phyloP scores from a whole-genome alignment of 30 jellyfish, hydroid and myxozoan genomes.

The Hydractinia symbiolongicarpus region DNA sequence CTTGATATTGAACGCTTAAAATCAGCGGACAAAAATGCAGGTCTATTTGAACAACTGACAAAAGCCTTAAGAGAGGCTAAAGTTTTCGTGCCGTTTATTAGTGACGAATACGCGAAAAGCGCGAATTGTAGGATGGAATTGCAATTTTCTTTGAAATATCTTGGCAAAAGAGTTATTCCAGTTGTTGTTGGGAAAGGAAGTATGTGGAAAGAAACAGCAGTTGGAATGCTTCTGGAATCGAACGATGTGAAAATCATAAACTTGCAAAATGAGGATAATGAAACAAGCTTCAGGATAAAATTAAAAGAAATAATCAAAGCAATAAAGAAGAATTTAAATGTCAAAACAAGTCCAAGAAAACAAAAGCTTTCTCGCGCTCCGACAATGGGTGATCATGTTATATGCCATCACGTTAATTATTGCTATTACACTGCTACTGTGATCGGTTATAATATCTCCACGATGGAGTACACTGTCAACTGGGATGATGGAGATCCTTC shows the following conservation, averaged over 20 bases:
- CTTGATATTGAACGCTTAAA: constrained; percentile 54
- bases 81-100: constrained; percentile 56
- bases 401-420: constrained; percentile 51
- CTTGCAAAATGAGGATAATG: constrained; percentile 24
- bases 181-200: constrained; percentile 63
- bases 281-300: neutral
- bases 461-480: constrained; percentile 58
- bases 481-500: constrained; percentile 87
- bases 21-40: constrained; percentile 58
- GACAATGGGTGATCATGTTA: constrained; percentile 67
- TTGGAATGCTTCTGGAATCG: constrained; percentile 52
- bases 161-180: constrained; percentile 64
- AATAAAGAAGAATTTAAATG: neutral
- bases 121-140: constrained; percentile 77
- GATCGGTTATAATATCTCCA: constrained; percentile 35
- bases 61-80: constrained; percentile 53
- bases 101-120: constrained; percentile 72
- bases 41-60: constrained; percentile 64
- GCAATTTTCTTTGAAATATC: constrained; percentile 69
- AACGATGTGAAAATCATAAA: constrained; percentile 32
- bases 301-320: constrained; percentile 17
- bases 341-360: neutral
- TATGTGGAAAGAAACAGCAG: constrained; percentile 58
- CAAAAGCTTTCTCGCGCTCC: constrained; percentile 39
- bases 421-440: constrained; percentile 81